phyloP scores from a whole-genome alignment of 2,797 vertebrate species.

The Dallia pectoralis region DNA sequence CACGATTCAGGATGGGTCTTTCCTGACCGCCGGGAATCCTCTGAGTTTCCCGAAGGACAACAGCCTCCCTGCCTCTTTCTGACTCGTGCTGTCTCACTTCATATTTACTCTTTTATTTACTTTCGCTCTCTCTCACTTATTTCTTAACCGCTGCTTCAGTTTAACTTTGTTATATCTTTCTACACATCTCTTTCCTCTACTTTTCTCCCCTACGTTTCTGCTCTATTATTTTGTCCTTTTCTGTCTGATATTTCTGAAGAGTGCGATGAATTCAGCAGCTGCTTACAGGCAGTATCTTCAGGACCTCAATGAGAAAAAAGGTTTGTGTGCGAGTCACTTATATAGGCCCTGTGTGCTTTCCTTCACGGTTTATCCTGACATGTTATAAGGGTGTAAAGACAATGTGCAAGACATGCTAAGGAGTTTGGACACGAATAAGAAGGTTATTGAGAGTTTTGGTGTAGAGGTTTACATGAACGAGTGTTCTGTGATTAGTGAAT shows the following conservation, averaged over 20 bases:
- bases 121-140: background rate
- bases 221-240: background rate
- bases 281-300: conserved; percentile 76
- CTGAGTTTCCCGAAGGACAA: conserved; percentile 24
- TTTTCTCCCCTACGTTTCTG: conserved; percentile 11
- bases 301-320: conserved; percentile 77
- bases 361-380: background rate
- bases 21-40: conserved; percentile 51
- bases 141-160: background rate
- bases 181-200: background rate
- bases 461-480: conserved; percentile 6
- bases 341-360: background rate
- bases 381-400: background rate
- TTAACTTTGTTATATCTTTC: background rate
- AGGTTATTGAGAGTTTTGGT: background rate
- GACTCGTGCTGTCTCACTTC: conserved; percentile 4
- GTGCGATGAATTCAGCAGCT: conserved; percentile 69
- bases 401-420: background rate
- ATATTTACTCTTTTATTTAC: conserved; percentile 9
- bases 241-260: conserved; percentile 27
- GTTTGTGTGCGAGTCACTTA: conserved; percentile 55
- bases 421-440: background rate
- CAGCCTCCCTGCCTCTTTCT: conserved; percentile 29
- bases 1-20: conserved; percentile 53
- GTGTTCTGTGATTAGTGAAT: conserved; percentile 31